Conservation (phyloP, 1,140 invertebrate species). For the Bombus waltoni region DNA sequence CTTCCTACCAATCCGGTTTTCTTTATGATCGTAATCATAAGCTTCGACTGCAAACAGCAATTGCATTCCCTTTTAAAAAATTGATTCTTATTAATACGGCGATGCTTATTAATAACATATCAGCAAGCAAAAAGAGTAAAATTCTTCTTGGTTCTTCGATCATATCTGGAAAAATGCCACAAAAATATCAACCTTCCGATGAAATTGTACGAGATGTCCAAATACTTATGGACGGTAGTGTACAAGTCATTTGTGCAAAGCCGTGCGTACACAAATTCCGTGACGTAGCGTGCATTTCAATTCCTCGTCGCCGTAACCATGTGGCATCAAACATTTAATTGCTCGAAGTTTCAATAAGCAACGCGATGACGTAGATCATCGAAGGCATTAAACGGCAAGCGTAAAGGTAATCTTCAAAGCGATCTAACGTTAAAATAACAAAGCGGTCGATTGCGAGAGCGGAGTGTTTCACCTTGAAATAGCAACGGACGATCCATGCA, state of each 20-base stretch:
- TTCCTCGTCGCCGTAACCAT: too few relatives aligned
- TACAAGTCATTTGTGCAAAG: not conserved
- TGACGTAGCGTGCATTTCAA: not conserved
- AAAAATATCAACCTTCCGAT: not conserved
- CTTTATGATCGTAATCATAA: not conserved
- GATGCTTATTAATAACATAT: not conserved
- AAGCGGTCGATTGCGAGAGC: not conserved
- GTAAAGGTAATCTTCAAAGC: not conserved
- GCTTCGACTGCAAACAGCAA: not conserved
- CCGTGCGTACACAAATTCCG: not conserved
- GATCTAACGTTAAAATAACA: conserved; percentile 18
- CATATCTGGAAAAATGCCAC: too few relatives aligned
- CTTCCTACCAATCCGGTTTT: not conserved
- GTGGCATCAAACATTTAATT: not conserved
- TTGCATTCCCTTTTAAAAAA: not conserved
- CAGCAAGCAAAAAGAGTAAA: not conserved
- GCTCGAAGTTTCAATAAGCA: conserved; percentile 6
- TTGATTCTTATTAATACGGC: not conserved
- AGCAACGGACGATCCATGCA: conserved; percentile 60
- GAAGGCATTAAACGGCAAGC: not conserved
- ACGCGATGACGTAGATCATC: not conserved
- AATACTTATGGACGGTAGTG: not conserved
- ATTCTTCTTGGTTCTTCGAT: too few relatives aligned
- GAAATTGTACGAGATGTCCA: not conserved
- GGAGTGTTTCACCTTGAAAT: conserved; percentile 61